phyloP scores from a whole-genome alignment of 2,113 vertebrate genomes.

The Apistogramma diplotaenia region DNA sequence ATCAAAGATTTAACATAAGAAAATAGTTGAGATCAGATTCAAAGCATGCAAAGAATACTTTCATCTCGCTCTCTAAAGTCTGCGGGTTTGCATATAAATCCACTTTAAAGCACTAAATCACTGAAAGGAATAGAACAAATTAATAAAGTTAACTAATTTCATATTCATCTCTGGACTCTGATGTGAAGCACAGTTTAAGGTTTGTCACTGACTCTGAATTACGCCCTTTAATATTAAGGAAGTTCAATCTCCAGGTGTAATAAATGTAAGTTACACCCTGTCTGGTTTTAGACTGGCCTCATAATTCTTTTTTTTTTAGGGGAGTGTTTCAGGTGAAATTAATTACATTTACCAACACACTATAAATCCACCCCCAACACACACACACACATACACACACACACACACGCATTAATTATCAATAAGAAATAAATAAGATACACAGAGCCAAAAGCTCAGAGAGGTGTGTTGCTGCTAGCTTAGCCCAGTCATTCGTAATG shows the following conservation, averaged over 20 bases:
- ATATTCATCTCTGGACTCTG: background rate
- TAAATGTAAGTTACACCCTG: background rate
- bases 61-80: background rate
- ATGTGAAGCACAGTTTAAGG: background rate
- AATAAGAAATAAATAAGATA: too few relatives aligned
- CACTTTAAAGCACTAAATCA: background rate
- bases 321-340: background rate
- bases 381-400: too few relatives aligned
- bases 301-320: background rate
- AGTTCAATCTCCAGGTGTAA: background rate
- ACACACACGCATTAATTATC: too few relatives aligned
- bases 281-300: background rate
- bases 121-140: background rate
- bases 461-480: background rate
- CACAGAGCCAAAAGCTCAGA: background rate
- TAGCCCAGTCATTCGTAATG: background rate
- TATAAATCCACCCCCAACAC: too few relatives aligned
- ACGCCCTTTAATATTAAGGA: background rate
- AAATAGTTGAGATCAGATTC: background rate
- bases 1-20: background rate
- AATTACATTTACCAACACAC: background rate
- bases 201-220: background rate
- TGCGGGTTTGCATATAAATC: background rate
- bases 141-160: background rate
- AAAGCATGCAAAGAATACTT: background rate